Evolutionary conservation across 2,113 vertebrate genomes (phyloP).

Genomic region (Pedetes capensis): DNA sequence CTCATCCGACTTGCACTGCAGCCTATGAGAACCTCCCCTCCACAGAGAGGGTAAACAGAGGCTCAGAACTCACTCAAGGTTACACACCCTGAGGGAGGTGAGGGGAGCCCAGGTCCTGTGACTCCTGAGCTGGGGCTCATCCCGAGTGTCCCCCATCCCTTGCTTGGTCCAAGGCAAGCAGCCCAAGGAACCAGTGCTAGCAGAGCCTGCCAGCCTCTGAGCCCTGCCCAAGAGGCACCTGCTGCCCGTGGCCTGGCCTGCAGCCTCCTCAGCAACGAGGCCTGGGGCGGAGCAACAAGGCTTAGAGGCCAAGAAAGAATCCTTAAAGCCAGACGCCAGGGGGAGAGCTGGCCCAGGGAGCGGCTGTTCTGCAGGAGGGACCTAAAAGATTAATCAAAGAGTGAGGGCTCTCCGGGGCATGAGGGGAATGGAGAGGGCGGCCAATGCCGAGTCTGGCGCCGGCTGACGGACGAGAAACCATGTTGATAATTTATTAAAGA

Average conservation of each 20-base stretch:
- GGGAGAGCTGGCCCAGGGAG: background rate
- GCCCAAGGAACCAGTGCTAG: background rate
- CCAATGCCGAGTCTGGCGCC: constrained; percentile 45
- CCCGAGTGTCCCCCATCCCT: background rate
- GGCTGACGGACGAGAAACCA: constrained; percentile 58
- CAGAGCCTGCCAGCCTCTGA: background rate
- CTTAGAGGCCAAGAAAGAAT: background rate
- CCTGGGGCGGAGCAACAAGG: background rate
- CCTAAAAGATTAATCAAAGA: constrained; percentile 80
- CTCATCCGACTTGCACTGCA: background rate
- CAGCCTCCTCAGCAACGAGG: background rate
- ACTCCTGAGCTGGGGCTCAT: background rate
- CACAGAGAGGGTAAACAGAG: background rate
- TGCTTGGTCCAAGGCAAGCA: background rate
- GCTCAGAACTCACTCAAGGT: background rate
- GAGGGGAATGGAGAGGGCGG: constrained; percentile 53
- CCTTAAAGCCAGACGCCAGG: background rate
- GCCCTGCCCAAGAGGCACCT: background rate
- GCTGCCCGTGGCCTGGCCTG: background rate
- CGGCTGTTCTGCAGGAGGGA: constrained; percentile 50
- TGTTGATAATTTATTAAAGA: constrained; percentile 82
- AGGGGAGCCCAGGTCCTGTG: background rate
- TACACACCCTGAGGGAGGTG: accelerated
- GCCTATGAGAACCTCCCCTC: background rate
- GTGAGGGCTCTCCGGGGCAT: constrained; percentile 68